A percentile compares a stretch with the other conserved stretches of the same genome.
Evolutionary conservation across 2,888 invertebrate species (phyloP).

Genomic region (Drosophila picticornis): DNA sequence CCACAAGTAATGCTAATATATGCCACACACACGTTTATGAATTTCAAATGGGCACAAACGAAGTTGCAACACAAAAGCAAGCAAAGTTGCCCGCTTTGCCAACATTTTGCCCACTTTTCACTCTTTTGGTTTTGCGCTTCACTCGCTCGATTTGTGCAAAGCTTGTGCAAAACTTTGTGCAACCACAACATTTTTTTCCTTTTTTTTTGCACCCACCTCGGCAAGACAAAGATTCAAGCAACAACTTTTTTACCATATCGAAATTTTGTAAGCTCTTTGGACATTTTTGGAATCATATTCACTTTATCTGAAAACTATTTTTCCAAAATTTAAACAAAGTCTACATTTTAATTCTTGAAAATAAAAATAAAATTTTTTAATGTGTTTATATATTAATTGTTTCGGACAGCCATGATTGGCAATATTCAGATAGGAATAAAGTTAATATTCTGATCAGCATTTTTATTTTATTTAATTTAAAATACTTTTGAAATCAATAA

Average conservation of each 20-base stretch:
- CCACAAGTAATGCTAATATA: conserved; percentile 67
- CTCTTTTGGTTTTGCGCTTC: conserved; percentile 32
- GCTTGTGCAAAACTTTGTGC: conserved; percentile 57
- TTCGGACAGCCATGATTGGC: neutral
- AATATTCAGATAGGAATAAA: neutral
- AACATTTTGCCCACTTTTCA: conserved; percentile 31
- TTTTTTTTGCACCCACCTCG: neutral
- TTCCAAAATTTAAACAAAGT: neutral
- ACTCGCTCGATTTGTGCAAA: conserved; percentile 57
- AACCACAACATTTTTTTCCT: conserved; percentile 45
- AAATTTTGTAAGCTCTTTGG: conserved; percentile 45
- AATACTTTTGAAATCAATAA: neutral
- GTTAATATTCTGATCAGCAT: neutral
- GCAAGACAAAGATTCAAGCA: conserved; percentile 35
- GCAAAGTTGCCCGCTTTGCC: conserved; percentile 52
- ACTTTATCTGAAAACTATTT: neutral
- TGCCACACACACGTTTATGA: conserved; percentile 64
- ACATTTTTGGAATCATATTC: conserved; percentile 14
- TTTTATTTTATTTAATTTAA: conserved; percentile 1
- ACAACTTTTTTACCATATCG: conserved; percentile 30
- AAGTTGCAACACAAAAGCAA: conserved; percentile 71
- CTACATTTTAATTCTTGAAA: neutral
- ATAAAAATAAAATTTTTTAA: neutral
- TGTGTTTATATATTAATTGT: no score
- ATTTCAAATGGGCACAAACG: conserved; percentile 76